Evolutionary conservation across 2,113 vertebrate species (phyloP).

Genomic region (Trogon melanurus): DNA sequence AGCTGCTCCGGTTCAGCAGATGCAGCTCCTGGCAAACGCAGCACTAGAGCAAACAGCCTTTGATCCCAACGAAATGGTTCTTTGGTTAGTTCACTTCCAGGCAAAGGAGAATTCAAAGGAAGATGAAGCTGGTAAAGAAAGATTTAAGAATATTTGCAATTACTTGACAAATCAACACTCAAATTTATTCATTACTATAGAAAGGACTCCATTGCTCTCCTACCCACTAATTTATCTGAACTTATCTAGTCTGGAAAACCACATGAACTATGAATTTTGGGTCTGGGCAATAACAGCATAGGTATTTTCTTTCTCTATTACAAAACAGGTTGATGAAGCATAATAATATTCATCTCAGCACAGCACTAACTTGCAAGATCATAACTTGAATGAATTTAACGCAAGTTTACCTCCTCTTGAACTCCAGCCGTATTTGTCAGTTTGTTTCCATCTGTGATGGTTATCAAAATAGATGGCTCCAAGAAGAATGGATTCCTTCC

Average conservation of each 20-base stretch:
- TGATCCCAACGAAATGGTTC: slow-evolving; percentile 99
- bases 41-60: slow-evolving; percentile 93
- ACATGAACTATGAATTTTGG: background rate
- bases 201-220: background rate
- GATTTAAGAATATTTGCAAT: slow-evolving; percentile 15
- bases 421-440: slow-evolving; percentile 92
- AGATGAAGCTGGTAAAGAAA: slow-evolving; percentile 84
- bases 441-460: slow-evolving; percentile 97
- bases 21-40: slow-evolving; percentile 91
- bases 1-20: slow-evolving; percentile 92
- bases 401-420: slow-evolving; percentile 90
- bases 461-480: slow-evolving; percentile 97
- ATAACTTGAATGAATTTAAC: background rate
- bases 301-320: background rate
- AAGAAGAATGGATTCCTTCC: slow-evolving; percentile 98
- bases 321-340: background rate
- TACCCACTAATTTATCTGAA: background rate
- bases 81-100: slow-evolving; percentile 97
- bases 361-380: background rate
- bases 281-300: background rate
- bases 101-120: slow-evolving; percentile 92
- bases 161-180: background rate
- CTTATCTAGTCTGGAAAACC: background rate
- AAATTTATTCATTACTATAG: background rate
- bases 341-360: background rate